A percentile compares a stretch with the other conserved stretches of the same genome.
Evolutionary conservation across 2,113 vertebrate species (phyloP).

Genomic region (Astatoreochromis straeleni): DNA sequence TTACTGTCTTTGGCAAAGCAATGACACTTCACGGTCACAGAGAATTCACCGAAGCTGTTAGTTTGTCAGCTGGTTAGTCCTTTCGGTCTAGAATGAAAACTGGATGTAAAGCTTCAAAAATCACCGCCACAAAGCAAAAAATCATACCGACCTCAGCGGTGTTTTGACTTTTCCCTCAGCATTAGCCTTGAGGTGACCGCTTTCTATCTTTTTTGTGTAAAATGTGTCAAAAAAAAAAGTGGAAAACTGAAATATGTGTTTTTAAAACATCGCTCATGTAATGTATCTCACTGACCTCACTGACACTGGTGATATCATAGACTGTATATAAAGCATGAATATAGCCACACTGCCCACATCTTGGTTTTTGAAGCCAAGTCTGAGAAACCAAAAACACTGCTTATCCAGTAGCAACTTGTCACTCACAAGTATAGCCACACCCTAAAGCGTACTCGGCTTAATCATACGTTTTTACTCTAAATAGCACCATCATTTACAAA

Average conservation of each 20-base stretch:
- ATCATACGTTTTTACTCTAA: not conserved
- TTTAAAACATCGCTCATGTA: not conserved
- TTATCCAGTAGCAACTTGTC: not conserved
- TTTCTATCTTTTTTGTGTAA: not conserved
- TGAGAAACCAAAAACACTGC: not conserved
- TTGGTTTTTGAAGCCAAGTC: not conserved
- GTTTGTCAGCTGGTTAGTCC: not conserved
- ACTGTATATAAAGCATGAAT: not conserved
- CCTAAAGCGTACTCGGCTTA: not conserved
- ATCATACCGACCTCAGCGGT: not conserved
- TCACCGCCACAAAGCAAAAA: not conserved
- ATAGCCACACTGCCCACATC: not conserved
- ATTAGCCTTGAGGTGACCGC: not conserved
- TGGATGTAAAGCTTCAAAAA: not conserved
- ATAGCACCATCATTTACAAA: not conserved
- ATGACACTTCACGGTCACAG: not conserved
- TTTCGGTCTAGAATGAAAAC: not conserved
- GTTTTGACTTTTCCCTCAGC: not conserved
- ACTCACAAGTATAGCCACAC: not conserved
- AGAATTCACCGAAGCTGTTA: not conserved
- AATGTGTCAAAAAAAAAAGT: not conserved
- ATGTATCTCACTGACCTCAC: not conserved
- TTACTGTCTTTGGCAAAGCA: not conserved
- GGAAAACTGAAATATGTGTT: not conserved
- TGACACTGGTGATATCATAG: not conserved